These are phyloP conservation scores for Drosophila colorata DNA, from an alignment of 2,888 invertebrate species.

Conservation along the genomic window DNA sequence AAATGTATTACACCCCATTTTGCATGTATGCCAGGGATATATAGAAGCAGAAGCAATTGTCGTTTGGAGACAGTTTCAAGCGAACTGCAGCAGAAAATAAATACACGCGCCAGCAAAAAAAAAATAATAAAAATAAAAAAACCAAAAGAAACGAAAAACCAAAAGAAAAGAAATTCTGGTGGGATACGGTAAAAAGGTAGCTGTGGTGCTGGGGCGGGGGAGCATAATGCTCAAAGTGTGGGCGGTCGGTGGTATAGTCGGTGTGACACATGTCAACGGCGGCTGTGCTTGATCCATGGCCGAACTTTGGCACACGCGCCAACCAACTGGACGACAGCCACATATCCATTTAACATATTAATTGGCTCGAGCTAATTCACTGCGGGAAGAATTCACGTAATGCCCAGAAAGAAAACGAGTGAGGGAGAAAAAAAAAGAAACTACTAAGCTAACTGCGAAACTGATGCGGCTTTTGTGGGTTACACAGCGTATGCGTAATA, in stretches of 20 bases:
- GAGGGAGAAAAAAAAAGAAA: no score
- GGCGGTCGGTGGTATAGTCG: constrained; percentile 14
- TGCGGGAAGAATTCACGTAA: background rate
- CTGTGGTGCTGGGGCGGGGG: background rate
- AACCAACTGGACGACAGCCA: constrained; percentile 55
- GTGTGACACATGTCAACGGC: constrained; percentile 60
- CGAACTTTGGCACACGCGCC: constrained; percentile 76
- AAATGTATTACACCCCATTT: background rate
- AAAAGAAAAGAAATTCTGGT: background rate
- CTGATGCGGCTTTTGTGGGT: constrained; percentile 46
- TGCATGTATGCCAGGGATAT: background rate
- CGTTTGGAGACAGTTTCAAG: constrained; percentile 41
- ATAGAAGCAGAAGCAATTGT: constrained; percentile 26
- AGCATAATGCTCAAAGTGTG: constrained; percentile 9
- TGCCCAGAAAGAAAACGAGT: no score
- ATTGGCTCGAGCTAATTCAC: constrained; percentile 70
- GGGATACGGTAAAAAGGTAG: constrained; percentile 2
- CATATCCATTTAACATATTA: constrained; percentile 75
- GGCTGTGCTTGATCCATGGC: constrained; percentile 60
- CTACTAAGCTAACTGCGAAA: no score
- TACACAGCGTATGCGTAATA: constrained; percentile 67
- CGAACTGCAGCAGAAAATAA: constrained; percentile 31
- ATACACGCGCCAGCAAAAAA: constrained; percentile 5
- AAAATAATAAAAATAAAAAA: no score
- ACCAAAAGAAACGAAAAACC: constrained; percentile 21